Conservation (phyloP, 1,140 invertebrate genomes). For the Heliconius hewitsoni region DNA sequence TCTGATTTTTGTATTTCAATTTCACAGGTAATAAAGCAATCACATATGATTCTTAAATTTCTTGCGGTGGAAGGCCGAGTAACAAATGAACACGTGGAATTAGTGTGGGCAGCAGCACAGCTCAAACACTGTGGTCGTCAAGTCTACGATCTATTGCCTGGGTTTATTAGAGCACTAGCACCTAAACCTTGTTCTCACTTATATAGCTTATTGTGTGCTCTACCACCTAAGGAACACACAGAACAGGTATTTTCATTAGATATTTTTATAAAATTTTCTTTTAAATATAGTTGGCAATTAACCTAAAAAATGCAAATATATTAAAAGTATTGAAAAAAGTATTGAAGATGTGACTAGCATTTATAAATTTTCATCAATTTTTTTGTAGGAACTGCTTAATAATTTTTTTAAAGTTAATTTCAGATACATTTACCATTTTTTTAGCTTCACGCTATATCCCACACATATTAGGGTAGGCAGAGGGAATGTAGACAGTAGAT, state of each 20-base stretch:
- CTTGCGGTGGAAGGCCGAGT: constrained; percentile 95
- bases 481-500: no score
- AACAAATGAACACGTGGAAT: constrained; percentile 94
- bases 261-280: background rate
- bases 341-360: no score
- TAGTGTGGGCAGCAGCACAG: constrained; percentile 95
- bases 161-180: constrained; percentile 94
- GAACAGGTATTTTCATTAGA: constrained; percentile 85
- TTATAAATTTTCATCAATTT: no score
- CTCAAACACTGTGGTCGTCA: constrained; percentile 96
- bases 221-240: constrained; percentile 94
- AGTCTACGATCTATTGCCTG: constrained; percentile 94
- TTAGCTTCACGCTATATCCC: no score
- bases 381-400: no score
- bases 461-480: no score
- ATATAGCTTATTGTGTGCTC: constrained; percentile 90
- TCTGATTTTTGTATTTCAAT: background rate
- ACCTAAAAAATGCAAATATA: no score
- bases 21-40: constrained; percentile 93
- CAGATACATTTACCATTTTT: no score
- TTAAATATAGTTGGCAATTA: background rate
- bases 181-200: constrained; percentile 93
- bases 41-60: constrained; percentile 95
- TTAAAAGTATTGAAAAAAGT: no score
- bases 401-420: no score